A percentile compares a stretch with the other conserved stretches of the same genome.
Evolutionary conservation across 2,113 vertebrate genomes (phyloP).

Genomic region (Aldabrachelys gigantea): DNA sequence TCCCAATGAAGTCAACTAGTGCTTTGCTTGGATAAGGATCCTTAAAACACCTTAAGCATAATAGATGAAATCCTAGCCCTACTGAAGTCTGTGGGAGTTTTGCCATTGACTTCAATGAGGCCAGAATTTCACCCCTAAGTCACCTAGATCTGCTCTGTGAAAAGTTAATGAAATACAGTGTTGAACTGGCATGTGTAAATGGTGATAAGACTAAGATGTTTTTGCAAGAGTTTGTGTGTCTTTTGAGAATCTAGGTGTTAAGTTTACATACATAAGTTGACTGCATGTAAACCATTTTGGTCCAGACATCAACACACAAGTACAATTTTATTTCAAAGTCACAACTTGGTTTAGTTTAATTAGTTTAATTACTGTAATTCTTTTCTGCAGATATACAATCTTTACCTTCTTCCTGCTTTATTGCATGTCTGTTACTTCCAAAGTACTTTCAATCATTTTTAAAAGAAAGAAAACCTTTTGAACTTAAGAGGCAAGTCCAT

Average conservation of each 20-base stretch:
- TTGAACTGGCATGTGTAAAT: neutral
- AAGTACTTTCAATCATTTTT: neutral
- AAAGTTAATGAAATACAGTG: neutral
- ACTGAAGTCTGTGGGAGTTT: neutral
- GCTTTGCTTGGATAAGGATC: neutral
- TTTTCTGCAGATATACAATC: neutral
- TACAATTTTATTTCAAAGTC: neutral
- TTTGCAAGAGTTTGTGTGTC: neutral
- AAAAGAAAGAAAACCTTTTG: neutral
- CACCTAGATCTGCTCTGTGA: neutral
- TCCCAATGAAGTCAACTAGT: neutral
- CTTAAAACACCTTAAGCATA: neutral
- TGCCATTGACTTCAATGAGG: neutral
- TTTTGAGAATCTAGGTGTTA: neutral
- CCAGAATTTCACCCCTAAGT: neutral
- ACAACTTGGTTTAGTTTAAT: too few species aligned
- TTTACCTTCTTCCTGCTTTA: neutral
- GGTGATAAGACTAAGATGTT: neutral
- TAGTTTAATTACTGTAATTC: neutral
- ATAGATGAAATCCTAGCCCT: neutral
- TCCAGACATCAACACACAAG: neutral
- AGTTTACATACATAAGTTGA: neutral
- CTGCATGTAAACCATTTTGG: neutral
- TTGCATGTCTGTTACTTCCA: neutral
- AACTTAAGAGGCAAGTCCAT: neutral